Evolutionary conservation across 2,888 invertebrate genomes (phyloP).

Genomic region (Poecilus cupreus): DNA sequence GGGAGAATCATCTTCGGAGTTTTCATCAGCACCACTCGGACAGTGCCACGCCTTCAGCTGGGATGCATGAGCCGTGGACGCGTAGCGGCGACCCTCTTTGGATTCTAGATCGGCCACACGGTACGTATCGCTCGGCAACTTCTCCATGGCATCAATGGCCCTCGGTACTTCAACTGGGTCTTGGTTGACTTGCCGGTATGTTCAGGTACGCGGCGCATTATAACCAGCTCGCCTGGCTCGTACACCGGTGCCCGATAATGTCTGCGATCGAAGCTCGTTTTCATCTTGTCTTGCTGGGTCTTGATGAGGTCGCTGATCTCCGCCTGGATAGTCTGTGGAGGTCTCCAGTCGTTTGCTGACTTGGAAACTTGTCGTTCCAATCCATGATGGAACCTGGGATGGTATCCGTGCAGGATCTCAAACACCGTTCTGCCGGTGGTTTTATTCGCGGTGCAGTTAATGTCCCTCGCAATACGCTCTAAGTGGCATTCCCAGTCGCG

Average conservation of each 20-base stretch:
- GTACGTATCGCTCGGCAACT: conserved; percentile 49
- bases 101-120: conserved; percentile 8
- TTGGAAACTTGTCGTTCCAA: background rate
- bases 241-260: background rate
- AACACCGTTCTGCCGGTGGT: background rate
- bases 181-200: conserved; percentile 43
- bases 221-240: conserved; percentile 42
- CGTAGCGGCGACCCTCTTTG: conserved; percentile 10
- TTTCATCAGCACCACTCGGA: background rate
- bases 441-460: background rate
- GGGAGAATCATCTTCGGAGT: background rate
- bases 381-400: conserved; percentile 52
- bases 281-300: background rate
- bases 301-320: background rate
- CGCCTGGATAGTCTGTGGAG: background rate
- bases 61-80: conserved; percentile 2
- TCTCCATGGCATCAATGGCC: conserved; percentile 42
- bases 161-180: conserved; percentile 45
- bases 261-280: background rate
- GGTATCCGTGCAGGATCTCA: conserved; percentile 59
- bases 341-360: background rate
- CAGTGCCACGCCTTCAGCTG: background rate
- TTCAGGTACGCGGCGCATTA: conserved; percentile 24
- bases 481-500: background rate
- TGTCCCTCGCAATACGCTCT: background rate